phyloP scores from a whole-genome alignment of 1,140 invertebrate genomes.

The Drosophila baimaii region DNA sequence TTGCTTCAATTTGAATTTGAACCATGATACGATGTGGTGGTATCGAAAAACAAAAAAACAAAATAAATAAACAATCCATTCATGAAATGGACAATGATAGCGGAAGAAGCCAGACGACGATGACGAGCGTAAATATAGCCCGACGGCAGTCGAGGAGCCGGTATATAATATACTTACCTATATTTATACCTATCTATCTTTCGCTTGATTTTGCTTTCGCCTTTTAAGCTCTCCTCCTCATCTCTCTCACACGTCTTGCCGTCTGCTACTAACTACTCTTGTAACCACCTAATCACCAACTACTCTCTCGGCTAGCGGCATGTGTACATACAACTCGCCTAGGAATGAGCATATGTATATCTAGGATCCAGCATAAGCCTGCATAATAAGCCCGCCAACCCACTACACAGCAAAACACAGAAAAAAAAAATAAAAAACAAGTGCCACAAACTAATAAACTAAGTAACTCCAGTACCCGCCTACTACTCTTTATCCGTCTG shows the following conservation, averaged over 20 bases:
- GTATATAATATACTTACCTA: conserved; percentile 84
- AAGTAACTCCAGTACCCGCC: conserved; percentile 18
- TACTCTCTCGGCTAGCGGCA: conserved; percentile 65
- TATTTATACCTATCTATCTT: conserved; percentile 56
- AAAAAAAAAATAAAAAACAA: conserved; percentile 5
- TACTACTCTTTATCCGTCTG: conserved; percentile 19
- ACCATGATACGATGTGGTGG: conserved; percentile 1
- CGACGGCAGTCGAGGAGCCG: conserved; percentile 87
- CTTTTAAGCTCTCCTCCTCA: conserved; percentile 53
- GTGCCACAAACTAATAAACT: conserved; percentile 7
- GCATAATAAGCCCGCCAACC: conserved; percentile 16
- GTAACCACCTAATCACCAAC: conserved; percentile 39
- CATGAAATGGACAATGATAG: conserved; percentile 60
- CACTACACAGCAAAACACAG: conserved; percentile 3
- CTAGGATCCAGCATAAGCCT: conserved; percentile 57
- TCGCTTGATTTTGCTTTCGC: conserved; percentile 72
- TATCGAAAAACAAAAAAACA: no score
- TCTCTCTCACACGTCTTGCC: conserved; percentile 44
- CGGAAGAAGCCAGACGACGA: conserved; percentile 79
- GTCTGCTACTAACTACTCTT: conserved; percentile 38
- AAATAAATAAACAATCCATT: no score
- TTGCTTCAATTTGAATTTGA: conserved; percentile 6
- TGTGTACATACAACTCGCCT: conserved; percentile 72
- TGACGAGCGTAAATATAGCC: conserved; percentile 86
- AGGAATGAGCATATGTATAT: conserved; percentile 60